Evolutionary conservation across 1,140 invertebrate genomes (phyloP).

Genomic region (Apis florea): DNA sequence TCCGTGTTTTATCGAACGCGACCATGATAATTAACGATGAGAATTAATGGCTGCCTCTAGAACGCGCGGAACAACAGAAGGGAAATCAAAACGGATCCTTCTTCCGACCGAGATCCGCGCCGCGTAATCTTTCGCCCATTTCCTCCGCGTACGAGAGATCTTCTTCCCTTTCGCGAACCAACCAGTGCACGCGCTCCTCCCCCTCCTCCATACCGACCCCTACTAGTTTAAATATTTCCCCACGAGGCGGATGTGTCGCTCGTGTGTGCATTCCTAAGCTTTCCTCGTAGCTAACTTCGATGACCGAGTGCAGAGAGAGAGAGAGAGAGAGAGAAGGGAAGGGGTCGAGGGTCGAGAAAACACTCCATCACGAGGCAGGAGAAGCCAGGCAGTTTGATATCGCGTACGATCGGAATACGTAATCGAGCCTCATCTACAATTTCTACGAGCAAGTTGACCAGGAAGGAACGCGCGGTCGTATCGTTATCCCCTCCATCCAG

Average conservation of each 20-base stretch:
- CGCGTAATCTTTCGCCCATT: too few relatives aligned
- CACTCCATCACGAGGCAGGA: slow-evolving; percentile 73
- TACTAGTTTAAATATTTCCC: slow-evolving; percentile 27
- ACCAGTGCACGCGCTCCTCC: too few relatives aligned
- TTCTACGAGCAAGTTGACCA: slow-evolving; percentile 65
- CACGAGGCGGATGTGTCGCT: neutral
- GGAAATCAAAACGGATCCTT: too few relatives aligned
- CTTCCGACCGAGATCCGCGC: too few relatives aligned
- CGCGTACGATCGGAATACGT: slow-evolving; percentile 76
- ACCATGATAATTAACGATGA: slow-evolving; percentile 30
- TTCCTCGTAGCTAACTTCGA: slow-evolving; percentile 28
- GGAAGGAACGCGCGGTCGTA: slow-evolving; percentile 60
- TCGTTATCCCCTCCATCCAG: slow-evolving; percentile 57
- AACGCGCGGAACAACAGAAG: too few relatives aligned
- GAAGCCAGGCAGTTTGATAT: slow-evolving; percentile 68
- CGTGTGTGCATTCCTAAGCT: slow-evolving; percentile 36
- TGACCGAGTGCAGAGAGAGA: slow-evolving; percentile 11
- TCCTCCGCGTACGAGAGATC: too few relatives aligned
- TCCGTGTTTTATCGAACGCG: slow-evolving; percentile 11
- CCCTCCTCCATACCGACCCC: too few relatives aligned
- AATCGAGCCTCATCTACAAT: slow-evolving; percentile 77
- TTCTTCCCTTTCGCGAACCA: too few relatives aligned
- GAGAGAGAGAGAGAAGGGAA: slow-evolving; percentile 4
- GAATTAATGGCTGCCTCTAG: slow-evolving; percentile 21
- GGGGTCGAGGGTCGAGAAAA: slow-evolving; percentile 71